Evolutionary conservation across 2,113 vertebrate genomes (phyloP).

Genomic region (Ameiurus melas): DNA sequence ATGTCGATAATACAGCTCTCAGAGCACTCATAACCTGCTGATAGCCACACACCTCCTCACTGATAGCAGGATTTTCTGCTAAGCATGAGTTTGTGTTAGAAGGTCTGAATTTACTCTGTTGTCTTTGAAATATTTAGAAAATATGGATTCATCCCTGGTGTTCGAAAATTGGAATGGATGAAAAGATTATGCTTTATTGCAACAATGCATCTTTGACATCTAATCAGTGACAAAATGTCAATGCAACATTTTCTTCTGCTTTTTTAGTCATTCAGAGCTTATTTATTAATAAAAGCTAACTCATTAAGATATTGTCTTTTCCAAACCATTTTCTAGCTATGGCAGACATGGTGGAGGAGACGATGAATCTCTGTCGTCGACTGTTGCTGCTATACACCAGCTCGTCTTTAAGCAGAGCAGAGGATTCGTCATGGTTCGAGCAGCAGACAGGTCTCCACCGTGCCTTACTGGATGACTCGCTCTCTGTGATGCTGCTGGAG

Average conservation of each 20-base stretch:
- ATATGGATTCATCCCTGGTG: not conserved
- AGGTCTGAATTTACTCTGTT: not conserved
- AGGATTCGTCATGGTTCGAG: constrained; percentile 68
- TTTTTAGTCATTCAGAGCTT: not conserved
- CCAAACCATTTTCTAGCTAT: constrained; percentile 66
- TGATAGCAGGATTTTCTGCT: no score
- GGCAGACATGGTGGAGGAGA: constrained; percentile 77
- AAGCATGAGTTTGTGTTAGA: no score
- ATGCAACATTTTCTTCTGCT: not conserved
- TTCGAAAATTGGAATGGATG: no score
- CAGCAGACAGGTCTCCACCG: constrained; percentile 75
- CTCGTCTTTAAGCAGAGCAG: constrained; percentile 59
- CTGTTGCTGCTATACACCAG: constrained; percentile 78
- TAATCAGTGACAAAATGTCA: not conserved
- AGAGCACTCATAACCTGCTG: no score
- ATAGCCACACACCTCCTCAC: no score
- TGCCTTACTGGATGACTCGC: constrained; percentile 76
- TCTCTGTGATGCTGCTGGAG: constrained; percentile 84
- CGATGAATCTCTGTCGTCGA: constrained; percentile 77
- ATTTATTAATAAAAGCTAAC: not conserved
- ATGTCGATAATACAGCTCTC: no score
- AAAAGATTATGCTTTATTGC: no score
- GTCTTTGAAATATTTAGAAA: not conserved
- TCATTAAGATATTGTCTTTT: not conserved
- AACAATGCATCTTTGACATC: not conserved